phyloP scores from a whole-genome alignment of 1,140 invertebrate species.

The Cherax destructor region DNA sequence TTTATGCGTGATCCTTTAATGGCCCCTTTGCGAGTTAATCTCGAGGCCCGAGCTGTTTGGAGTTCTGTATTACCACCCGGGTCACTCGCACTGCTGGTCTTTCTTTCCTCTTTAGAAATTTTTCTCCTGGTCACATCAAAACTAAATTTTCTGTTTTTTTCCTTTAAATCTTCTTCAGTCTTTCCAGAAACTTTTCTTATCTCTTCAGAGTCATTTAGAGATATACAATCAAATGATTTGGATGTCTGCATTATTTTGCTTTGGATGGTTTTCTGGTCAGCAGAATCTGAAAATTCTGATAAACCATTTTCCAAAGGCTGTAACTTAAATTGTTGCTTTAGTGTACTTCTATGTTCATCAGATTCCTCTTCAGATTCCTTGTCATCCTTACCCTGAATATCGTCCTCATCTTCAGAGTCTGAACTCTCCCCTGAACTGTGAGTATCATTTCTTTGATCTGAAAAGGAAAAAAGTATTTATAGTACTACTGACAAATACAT shows the following conservation, averaged over 20 bases:
- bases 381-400: constrained; percentile 69
- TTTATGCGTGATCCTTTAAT: constrained; percentile 21
- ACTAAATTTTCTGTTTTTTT: constrained; percentile 18
- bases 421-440: constrained; percentile 63
- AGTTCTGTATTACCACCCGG: constrained; percentile 34
- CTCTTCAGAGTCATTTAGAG: neutral
- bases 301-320: neutral
- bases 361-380: constrained; percentile 48
- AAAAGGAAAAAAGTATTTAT: neutral
- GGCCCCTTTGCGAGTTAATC: constrained; percentile 54
- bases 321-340: neutral
- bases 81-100: constrained; percentile 65
- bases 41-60: neutral
- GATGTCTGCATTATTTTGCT: neutral
- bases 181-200: neutral
- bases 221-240: constrained; percentile 2
- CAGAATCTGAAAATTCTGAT: neutral
- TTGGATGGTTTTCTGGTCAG: neutral
- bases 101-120: constrained; percentile 33
- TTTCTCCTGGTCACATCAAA: constrained; percentile 48
- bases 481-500: no score
- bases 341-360: neutral
- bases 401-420: constrained; percentile 68
- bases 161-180: neutral
- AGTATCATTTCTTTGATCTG: constrained; percentile 54